Evolutionary conservation across 2,113 vertebrate genomes (phyloP).

Genomic region (Asarcornis scutulata): DNA sequence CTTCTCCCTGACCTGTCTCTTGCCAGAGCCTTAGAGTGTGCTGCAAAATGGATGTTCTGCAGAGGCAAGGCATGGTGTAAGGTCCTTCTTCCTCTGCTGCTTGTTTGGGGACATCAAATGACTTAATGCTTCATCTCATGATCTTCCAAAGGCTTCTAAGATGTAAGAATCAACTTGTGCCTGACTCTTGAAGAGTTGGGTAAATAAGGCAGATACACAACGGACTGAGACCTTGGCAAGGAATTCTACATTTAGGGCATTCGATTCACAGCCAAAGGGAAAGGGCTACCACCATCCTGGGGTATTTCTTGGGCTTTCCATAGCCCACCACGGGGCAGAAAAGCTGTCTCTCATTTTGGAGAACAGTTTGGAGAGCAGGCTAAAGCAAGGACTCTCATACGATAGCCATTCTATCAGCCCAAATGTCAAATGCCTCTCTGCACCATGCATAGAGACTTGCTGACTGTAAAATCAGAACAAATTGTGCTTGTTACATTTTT

Average conservation of each 20-base stretch:
- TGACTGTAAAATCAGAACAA: background rate
- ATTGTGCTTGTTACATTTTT: background rate
- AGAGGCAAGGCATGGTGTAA: background rate
- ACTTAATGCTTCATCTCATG: background rate
- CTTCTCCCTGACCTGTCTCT: background rate
- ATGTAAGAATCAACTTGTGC: background rate
- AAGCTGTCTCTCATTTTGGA: background rate
- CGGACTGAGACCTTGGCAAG: accelerated
- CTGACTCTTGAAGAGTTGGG: background rate
- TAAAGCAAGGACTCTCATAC: background rate
- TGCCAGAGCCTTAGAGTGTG: background rate
- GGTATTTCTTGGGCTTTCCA: background rate
- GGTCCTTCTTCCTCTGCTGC: background rate
- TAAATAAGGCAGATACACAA: background rate
- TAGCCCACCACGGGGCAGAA: background rate
- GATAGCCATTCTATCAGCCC: background rate
- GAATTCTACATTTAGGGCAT: background rate
- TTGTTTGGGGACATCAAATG: background rate
- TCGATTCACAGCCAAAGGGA: background rate
- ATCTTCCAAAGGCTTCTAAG: background rate
- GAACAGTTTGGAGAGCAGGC: background rate
- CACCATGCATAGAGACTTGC: background rate
- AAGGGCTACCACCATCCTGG: background rate
- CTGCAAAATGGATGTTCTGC: background rate
- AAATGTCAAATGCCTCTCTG: background rate